Evolutionary conservation across 2,113 vertebrate genomes (phyloP).

Genomic region (Protobothrops flavoviridis): DNA sequence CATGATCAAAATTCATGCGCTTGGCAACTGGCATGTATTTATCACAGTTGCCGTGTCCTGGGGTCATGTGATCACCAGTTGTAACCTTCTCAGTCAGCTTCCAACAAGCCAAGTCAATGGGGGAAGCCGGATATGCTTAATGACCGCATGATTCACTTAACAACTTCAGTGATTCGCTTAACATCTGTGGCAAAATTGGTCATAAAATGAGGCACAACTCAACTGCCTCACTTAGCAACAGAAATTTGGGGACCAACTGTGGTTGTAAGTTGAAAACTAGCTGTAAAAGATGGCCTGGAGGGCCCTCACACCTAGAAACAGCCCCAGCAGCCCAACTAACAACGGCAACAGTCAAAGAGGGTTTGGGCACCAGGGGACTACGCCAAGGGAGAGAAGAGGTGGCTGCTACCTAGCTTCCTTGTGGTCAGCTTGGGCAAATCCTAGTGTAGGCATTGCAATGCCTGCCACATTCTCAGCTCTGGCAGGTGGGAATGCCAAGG

Average conservation of each 20-base stretch:
- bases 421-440: background rate
- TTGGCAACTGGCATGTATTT: background rate
- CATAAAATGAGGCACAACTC: no score
- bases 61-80: background rate
- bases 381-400: background rate
- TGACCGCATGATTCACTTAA: background rate
- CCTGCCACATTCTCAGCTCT: background rate
- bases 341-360: background rate
- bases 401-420: background rate
- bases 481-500: background rate
- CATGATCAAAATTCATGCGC: background rate
- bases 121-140: background rate
- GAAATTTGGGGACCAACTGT: background rate
- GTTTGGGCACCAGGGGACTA: background rate
- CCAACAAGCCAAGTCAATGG: background rate
- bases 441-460: background rate
- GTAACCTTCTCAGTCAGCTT: background rate
- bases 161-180: no score
- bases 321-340: background rate
- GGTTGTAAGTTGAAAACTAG: background rate
- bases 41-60: background rate
- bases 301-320: background rate
- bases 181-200: no score
- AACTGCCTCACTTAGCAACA: no score
- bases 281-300: background rate